phyloP scores from a whole-genome alignment of 2,113 vertebrate species.

The Thunnus maccoyii region DNA sequence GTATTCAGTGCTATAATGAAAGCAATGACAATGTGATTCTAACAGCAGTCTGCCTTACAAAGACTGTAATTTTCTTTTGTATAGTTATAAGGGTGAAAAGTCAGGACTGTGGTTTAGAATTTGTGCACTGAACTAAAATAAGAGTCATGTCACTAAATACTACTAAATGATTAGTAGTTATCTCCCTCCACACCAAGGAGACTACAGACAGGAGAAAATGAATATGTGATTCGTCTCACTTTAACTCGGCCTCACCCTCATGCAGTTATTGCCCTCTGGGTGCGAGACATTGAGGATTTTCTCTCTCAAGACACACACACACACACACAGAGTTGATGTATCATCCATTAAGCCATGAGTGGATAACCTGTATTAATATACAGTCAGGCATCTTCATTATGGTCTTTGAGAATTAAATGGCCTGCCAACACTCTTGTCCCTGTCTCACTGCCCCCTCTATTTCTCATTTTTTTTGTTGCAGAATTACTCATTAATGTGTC shows the following conservation, averaged over 20 bases:
- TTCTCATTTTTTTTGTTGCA: not conserved
- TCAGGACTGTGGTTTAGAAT: not conserved
- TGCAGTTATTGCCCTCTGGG: constrained; percentile 4
- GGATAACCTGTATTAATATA: constrained; percentile 35
- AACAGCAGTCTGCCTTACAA: too few species aligned
- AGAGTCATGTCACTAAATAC: not conserved
- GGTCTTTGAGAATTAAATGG: constrained; percentile 8
- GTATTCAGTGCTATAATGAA: too few species aligned
- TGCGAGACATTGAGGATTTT: not conserved
- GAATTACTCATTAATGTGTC: too few species aligned
- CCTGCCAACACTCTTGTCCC: not conserved
- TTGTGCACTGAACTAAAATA: constrained; percentile 5
- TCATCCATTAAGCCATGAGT: constrained; percentile 23
- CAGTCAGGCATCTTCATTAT: constrained; percentile 38
- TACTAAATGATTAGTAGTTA: not conserved
- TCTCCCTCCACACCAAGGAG: not conserved
- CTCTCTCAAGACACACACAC: not conserved
- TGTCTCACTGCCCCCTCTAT: not conserved
- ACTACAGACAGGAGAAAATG: constrained; percentile 9
- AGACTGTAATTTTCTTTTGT: too few species aligned
- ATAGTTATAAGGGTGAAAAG: not conserved
- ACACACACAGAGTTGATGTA: not conserved
- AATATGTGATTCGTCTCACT: constrained; percentile 9
- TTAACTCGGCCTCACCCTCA: not conserved
- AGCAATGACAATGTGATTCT: too few species aligned